Conservation (phyloP, 2,888 invertebrate species). For the Margaritifera margaritifera region DNA sequence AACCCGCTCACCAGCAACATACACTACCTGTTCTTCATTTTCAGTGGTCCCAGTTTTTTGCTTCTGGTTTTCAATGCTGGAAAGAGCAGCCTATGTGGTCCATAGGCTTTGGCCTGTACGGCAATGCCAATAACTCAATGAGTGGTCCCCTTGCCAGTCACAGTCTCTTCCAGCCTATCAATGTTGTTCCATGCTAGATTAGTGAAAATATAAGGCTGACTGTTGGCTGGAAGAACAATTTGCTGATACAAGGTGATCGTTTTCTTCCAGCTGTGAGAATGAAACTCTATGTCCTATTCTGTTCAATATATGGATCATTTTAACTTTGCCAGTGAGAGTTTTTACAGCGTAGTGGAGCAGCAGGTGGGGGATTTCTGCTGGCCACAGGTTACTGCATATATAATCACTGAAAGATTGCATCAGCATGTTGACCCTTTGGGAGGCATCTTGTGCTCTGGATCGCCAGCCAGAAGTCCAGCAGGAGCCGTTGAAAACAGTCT, state of each 20-base stretch:
- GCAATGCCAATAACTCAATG: conserved; percentile 48
- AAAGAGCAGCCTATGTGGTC: neutral
- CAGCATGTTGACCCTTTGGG: too few species aligned
- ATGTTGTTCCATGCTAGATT: conserved; percentile 28
- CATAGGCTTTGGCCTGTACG: conserved; percentile 21
- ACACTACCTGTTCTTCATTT: too few species aligned
- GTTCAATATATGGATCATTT: conserved; percentile 23
- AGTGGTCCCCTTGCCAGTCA: conserved; percentile 39
- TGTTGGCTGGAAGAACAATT: too few species aligned
- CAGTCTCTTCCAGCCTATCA: conserved; percentile 36
- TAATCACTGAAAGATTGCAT: too few species aligned
- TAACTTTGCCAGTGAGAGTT: neutral
- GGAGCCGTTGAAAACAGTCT: too few species aligned
- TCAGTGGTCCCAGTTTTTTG: too few species aligned
- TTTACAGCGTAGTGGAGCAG: neutral
- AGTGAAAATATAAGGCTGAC: neutral
- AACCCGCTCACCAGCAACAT: too few species aligned
- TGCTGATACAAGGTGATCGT: neutral
- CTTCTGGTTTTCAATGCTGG: too few species aligned
- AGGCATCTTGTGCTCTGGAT: too few species aligned
- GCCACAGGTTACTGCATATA: too few species aligned
- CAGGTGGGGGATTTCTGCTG: too few species aligned
- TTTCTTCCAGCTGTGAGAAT: conserved; percentile 23
- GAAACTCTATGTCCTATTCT: conserved; percentile 23
- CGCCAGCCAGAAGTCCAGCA: too few species aligned